Evolutionary conservation across 2,888 invertebrate species (phyloP), one percentile per base, ranked within the genome.

Genomic region (Drosophila macrospina): DNA sequence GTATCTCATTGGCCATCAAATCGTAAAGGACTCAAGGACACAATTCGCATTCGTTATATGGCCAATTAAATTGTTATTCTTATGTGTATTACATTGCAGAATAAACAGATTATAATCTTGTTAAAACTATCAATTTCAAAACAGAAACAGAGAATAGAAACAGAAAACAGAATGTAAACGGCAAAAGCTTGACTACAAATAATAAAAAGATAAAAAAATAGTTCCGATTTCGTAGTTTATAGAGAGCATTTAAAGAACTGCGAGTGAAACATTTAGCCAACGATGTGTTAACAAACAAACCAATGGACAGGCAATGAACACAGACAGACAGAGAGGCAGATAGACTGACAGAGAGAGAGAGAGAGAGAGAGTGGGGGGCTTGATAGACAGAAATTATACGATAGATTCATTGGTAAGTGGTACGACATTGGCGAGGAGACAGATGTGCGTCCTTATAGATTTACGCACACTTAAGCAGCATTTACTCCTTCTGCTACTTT

Each of bases 61-160:
- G 61, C 47, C 62, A 65, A 63, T 71, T 66, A 68, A 88, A 79
- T 65, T 69, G 80, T 72, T 75, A n/a, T 67, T 67, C 57, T 37
- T 15, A 39, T 59, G 57, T 55, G 26, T n/a, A n/a, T n/a, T n/a
- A 55, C 78, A 69, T 61, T 61, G 72, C 72, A 67, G 62, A 69
- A 78, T 80, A 78, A 78, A 80, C 78, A 78, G 84, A 84, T 84
- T 73, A 81, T 73, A 88, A 89, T 84, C 85, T 78, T 70, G 62
- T 52, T 69, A 48, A 71, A 75, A 75, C 75, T 78, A 76, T 76
- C 70, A 71, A 85, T 73, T 81, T 73, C 50, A 57, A 64, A 54
- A 52, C 20, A 63, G 15, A 15, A n/a, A 52, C 20, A 63, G 15
- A 15, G 7, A 28, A 47, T 16, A 55, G 61, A 63, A 63, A 50